Base-by-base conservation (phyloP, 2,113 vertebrate genomes). In the Cisticola juncidis region DNA sequence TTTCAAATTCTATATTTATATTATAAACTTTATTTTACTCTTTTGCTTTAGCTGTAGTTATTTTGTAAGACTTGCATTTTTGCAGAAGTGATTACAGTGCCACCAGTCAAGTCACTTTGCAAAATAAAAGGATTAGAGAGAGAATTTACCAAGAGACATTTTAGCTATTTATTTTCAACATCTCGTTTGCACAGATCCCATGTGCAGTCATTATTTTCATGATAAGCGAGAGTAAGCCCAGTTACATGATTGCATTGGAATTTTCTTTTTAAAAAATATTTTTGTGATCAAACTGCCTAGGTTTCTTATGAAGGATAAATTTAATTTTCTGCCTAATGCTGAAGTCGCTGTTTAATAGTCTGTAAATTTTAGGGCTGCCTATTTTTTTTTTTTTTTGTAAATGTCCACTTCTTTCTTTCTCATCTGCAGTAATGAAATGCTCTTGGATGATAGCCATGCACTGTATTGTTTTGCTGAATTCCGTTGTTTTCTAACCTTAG, bases 401-500 rank as follows among this genome's bases (percentile, higher is more conserved):
- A 91, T 91, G 56, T 92, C 56, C 93, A 76, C 84, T 91, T 88
- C 89, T 91, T 94, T 94, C 86, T 93, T 93, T 94, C 86, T 86
- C 94, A 79, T 96, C 91, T 94, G 83, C 76, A 96, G 51, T 88
- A 91, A 58, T 94, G 54, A 96, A 91, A 91, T 86, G 22, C 87
- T 84, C 85, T 81, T 90, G 88, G 90, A 76, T 94, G 65, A 70
- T 94, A 92, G 66, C 38, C 54, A 33, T 93, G 62, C 56, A 57
- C 40, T 47, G 6, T 94, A 91, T 94, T 87, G 73, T 93, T 90
- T 88, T 83, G 88, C 96, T 98, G 95, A 97, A 95, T 92, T 87
- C 61, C 40, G 1, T 97, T 97, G 86, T 97, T 96, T 98, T 97
- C 94, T 97, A 93, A 97, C 96, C 92, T 95, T 97, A 99, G 99